These are phyloP conservation scores for Ostrea edulis DNA, from an alignment of 1,140 invertebrate species.

Conservation along the genomic window DNA sequence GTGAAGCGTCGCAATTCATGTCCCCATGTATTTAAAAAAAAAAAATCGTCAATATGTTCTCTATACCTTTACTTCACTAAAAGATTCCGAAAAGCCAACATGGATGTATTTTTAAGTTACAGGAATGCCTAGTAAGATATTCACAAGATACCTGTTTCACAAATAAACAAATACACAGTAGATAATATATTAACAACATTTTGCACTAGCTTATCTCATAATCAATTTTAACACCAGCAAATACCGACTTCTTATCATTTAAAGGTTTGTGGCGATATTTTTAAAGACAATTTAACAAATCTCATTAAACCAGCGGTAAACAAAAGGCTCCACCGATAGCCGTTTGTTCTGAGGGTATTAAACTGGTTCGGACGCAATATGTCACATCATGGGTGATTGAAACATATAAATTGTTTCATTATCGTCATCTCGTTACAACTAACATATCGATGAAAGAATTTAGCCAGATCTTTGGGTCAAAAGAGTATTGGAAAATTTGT, in stretches of 20 bases:
- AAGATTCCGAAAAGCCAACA: too few species aligned
- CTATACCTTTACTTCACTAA: too few species aligned
- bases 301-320: slow-evolving; percentile 18
- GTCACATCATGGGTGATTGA: slow-evolving; percentile 17
- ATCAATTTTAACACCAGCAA: slow-evolving; percentile 15
- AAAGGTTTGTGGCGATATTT: neutral
- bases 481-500: slow-evolving; percentile 9
- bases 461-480: neutral
- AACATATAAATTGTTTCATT: slow-evolving; percentile 35
- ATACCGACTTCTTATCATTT: neutral
- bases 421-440: neutral
- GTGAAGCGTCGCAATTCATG: too few species aligned
- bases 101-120: too few species aligned
- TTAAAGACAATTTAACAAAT: neutral
- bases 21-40: too few species aligned
- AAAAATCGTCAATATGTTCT: too few species aligned
- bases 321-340: neutral
- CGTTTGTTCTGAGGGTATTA: neutral
- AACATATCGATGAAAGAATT: neutral
- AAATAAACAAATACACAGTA: neutral
- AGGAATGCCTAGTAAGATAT: too few species aligned
- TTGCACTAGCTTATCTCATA: neutral
- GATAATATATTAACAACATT: neutral
- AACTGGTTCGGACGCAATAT: neutral
- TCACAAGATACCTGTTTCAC: too few species aligned